phyloP scores from a whole-genome alignment of 2,797 vertebrate species.

The Anabas testudineus region DNA sequence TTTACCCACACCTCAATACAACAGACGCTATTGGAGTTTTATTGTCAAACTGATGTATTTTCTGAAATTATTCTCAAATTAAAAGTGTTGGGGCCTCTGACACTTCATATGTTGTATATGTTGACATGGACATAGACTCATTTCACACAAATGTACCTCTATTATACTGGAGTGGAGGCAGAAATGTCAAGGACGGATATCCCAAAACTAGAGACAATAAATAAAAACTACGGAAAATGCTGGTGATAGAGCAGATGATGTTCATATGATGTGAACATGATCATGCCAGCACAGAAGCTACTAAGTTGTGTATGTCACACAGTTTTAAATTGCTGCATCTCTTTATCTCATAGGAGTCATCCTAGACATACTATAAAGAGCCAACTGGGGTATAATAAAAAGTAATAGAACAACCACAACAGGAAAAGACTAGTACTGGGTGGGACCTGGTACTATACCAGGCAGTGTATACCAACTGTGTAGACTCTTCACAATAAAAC shows the following conservation, averaged over 20 bases:
- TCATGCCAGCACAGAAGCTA: no score
- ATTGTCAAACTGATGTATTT: no score
- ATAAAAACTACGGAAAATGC: background rate
- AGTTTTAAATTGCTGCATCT: background rate
- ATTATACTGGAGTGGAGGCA: background rate
- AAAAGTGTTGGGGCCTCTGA: background rate
- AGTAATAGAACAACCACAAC: background rate
- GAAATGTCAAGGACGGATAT: background rate
- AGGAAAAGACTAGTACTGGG: conserved; percentile 13
- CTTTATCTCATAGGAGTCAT: no score
- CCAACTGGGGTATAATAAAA: conserved; percentile 23
- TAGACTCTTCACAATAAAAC: conserved; percentile 26
- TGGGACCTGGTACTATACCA: conserved; percentile 26
- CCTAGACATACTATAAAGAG: background rate
- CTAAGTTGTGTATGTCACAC: no score
- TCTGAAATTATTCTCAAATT: no score
- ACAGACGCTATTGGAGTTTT: no score
- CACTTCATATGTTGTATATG: background rate
- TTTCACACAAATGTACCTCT: background rate
- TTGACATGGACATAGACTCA: no score
- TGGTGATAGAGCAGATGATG: no score
- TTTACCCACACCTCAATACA: no score
- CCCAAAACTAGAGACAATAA: background rate
- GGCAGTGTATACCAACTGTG: conserved; percentile 8
- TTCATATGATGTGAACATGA: no score